A percentile compares a stretch with the other conserved stretches of the same genome.
These are phyloP conservation scores for Festucalex cinctus DNA, from an alignment of 2,113 vertebrate genomes.

Conservation along the genomic window DNA sequence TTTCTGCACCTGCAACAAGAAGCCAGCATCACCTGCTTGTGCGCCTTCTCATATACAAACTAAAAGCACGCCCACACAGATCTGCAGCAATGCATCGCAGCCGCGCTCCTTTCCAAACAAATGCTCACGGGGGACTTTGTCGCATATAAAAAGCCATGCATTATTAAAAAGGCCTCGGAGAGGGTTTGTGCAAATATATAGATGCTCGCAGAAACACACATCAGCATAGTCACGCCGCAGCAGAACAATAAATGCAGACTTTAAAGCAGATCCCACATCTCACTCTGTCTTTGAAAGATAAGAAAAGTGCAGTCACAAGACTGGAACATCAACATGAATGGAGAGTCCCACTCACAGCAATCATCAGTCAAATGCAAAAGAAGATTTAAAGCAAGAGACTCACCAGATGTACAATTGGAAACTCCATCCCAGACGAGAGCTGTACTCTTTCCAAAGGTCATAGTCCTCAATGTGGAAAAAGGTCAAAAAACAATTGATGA, in stretches of 20 bases:
- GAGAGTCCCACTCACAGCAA: not conserved
- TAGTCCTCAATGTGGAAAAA: not conserved
- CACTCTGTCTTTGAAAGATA: not conserved
- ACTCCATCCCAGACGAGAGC: not conserved
- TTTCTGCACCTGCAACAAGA: constrained; percentile 37
- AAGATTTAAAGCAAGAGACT: not conserved
- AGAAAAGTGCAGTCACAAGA: not conserved
- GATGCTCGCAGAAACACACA: not conserved
- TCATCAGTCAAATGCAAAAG: not conserved
- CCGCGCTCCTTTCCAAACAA: constrained; percentile 17
- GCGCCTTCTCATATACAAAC: constrained; percentile 7
- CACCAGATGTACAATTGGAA: not conserved
- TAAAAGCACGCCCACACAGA: constrained; percentile 4
- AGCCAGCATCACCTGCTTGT: not conserved
- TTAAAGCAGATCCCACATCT: not conserved
- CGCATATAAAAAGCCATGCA: constrained; percentile 10
- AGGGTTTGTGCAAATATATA: constrained; percentile 1
- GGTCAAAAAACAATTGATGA: not conserved
- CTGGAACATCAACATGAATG: not conserved
- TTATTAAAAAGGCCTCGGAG: constrained; percentile 6
- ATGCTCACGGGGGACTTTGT: constrained; percentile 2
- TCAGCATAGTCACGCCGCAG: not conserved
- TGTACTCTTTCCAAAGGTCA: not conserved
- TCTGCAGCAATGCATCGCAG: not conserved
- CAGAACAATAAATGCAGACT: not conserved